Conservation (phyloP, 1,140 invertebrate species). For the Brachionus manjavacas region DNA sequence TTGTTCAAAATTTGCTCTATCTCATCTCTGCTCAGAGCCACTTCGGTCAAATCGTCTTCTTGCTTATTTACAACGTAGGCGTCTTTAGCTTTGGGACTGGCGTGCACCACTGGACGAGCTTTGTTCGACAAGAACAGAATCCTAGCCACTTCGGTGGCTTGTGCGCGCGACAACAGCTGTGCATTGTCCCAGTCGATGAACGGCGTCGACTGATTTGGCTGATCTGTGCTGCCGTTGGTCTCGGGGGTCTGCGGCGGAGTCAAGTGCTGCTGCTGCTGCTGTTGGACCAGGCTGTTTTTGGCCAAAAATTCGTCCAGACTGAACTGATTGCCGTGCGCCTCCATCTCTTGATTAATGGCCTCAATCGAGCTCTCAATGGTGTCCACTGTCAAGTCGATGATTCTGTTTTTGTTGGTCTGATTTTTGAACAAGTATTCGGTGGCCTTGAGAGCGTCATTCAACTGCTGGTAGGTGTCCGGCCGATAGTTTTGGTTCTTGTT, state of each 20-base stretch:
- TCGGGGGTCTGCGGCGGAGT: slow-evolving; percentile 38
- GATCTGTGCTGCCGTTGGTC: not conserved
- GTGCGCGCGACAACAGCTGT: not conserved
- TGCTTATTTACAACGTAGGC: slow-evolving; percentile 41
- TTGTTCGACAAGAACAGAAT: slow-evolving; percentile 27
- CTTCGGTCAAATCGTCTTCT: not conserved
- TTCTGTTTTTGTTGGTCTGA: slow-evolving; percentile 6
- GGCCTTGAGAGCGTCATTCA: not conserved
- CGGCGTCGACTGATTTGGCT: not conserved
- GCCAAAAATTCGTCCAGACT: not conserved
- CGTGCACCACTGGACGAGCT: slow-evolving; percentile 23
- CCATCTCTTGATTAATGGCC: not conserved
- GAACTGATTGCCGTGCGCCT: not conserved
- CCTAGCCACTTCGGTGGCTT: slow-evolving; percentile 27
- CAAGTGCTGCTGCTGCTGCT: no score
- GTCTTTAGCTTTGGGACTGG: slow-evolving; percentile 27
- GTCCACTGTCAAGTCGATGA: slow-evolving; percentile 16
- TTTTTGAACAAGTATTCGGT: not conserved
- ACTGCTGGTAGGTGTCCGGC: not conserved
- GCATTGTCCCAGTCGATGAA: slow-evolving; percentile 2
- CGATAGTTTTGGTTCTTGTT: not conserved
- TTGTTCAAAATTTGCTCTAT: not conserved
- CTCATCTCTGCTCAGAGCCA: not conserved
- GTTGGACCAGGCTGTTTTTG: no score
- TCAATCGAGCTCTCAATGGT: not conserved